Conservation (phyloP, 2,888 invertebrate species). For the Calameuta idolon region DNA sequence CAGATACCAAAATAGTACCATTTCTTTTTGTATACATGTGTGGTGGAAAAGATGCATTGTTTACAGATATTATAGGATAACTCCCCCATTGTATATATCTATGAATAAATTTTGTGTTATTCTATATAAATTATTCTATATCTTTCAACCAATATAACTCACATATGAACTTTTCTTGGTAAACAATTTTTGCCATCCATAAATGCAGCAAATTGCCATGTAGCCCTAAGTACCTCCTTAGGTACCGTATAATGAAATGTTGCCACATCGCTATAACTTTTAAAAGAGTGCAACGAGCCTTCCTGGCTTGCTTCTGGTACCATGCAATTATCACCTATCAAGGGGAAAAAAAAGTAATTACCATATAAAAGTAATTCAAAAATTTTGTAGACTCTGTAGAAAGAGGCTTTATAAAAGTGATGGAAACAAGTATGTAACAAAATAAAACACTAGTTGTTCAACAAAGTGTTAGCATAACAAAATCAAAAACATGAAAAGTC, state of each 20-base stretch:
- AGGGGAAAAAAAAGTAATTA: not conserved
- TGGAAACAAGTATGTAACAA: not conserved
- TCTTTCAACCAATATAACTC: slow-evolving; percentile 22
- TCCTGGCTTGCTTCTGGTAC: slow-evolving; percentile 68
- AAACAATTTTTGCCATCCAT: slow-evolving; percentile 66
- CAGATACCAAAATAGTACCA: slow-evolving; percentile 53
- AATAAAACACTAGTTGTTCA: not conserved
- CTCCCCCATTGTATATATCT: slow-evolving; percentile 71
- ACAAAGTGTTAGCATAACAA: not conserved
- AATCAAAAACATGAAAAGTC: not conserved
- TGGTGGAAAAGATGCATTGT: slow-evolving; percentile 69
- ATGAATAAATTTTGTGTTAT: slow-evolving; percentile 30
- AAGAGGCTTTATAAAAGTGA: not conserved
- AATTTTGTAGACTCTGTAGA: not conserved
- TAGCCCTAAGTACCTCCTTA: slow-evolving; percentile 66
- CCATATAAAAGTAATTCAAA: not conserved
- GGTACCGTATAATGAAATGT: slow-evolving; percentile 69
- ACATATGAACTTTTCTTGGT: slow-evolving; percentile 66
- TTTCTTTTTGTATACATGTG: slow-evolving; percentile 57
- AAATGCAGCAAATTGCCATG: slow-evolving; percentile 69
- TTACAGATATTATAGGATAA: slow-evolving; percentile 69
- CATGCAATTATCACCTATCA: slow-evolving; percentile 24
- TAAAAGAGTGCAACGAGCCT: slow-evolving; percentile 66
- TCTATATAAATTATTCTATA: not conserved
- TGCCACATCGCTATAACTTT: slow-evolving; percentile 67